Conservation (phyloP, 1,140 invertebrate species). For the Trichomalopsis sarcophagae region DNA sequence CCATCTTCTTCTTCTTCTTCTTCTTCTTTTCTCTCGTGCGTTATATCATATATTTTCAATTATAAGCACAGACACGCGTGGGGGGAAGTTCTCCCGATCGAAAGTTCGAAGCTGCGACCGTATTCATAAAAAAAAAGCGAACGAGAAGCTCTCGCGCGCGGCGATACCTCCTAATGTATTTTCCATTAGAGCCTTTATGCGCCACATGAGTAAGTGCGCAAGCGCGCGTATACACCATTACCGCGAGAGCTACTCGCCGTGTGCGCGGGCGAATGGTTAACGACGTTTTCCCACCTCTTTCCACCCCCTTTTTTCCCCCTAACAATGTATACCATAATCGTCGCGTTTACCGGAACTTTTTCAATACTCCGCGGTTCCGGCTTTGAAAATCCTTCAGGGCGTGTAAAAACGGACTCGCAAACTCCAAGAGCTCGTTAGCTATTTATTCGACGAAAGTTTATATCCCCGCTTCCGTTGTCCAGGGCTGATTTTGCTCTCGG, state of each 20-base stretch:
- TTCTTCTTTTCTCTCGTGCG: too few species aligned
- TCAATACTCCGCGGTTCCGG: background rate
- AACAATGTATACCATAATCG: too few species aligned
- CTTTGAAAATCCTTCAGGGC: background rate
- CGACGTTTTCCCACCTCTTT: background rate
- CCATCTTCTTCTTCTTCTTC: too few species aligned
- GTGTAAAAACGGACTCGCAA: background rate
- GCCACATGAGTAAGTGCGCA: constrained; percentile 34
- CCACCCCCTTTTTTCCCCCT: too few species aligned
- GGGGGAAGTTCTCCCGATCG: too few species aligned
- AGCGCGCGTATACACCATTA: constrained; percentile 12
- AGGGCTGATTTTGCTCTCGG: background rate
- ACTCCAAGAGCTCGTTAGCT: constrained; percentile 43
- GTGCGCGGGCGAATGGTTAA: constrained; percentile 32
- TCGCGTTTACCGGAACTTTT: background rate
- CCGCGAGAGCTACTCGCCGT: background rate
- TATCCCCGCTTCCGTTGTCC: background rate
- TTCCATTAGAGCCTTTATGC: constrained; percentile 62
- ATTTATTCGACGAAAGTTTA: constrained; percentile 44
- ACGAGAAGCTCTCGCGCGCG: background rate
- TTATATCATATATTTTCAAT: too few species aligned
- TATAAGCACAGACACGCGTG: too few species aligned
- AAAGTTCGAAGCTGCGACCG: too few species aligned
- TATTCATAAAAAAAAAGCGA: background rate
- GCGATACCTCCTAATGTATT: constrained; percentile 64